Evolutionary conservation across 2,797 vertebrate genomes (phyloP).

Genomic region (Sebastes trivittatus): DNA sequence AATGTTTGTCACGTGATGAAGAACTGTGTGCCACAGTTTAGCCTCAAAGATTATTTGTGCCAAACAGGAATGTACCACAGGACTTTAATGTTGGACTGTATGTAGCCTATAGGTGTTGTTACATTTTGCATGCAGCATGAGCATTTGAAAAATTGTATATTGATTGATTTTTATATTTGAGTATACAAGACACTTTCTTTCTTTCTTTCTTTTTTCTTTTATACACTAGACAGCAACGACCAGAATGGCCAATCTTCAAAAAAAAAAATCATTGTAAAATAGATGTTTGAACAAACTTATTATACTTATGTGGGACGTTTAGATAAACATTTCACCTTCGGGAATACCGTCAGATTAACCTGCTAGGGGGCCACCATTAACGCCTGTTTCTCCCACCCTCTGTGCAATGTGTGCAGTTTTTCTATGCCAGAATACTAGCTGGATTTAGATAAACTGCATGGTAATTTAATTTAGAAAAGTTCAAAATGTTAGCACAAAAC

Average conservation of each 20-base stretch:
- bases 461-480: background rate
- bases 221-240: background rate
- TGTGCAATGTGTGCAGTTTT: background rate
- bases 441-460: background rate
- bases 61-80: background rate
- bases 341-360: no score
- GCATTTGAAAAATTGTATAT: background rate
- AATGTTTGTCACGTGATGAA: conserved; percentile 11
- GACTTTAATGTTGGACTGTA: background rate
- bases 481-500: background rate
- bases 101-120: background rate
- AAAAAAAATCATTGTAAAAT: no score
- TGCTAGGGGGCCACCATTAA: background rate
- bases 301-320: no score
- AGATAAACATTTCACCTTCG: no score
- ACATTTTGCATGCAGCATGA: background rate
- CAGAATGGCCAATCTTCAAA: background rate
- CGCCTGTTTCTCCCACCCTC: background rate
- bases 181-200: background rate
- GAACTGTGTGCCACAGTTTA: background rate
- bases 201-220: no score
- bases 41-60: background rate
- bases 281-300: no score
- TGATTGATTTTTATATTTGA: background rate
- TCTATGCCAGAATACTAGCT: background rate